phyloP scores from a whole-genome alignment of 2,888 invertebrate genomes.

The Aromia moschata region DNA sequence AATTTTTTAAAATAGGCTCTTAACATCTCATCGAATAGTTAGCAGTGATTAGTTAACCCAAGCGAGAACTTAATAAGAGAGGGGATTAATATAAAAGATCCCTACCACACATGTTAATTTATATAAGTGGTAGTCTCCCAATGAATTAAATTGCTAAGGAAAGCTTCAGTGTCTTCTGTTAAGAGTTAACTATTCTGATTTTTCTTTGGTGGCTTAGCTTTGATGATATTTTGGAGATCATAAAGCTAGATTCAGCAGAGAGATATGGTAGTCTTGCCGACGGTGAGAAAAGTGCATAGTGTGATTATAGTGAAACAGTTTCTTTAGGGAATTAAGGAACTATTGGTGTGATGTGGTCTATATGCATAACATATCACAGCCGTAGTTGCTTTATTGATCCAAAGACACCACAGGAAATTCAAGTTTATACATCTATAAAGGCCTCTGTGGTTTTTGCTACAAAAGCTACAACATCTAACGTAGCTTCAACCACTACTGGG shows the following conservation, averaged over 20 bases:
- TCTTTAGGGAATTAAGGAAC: conserved; percentile 57
- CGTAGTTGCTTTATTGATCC: conserved; percentile 57
- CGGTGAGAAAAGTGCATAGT: conserved; percentile 18
- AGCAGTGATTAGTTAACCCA: too few relatives aligned
- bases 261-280: conserved; percentile 41
- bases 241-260: conserved; percentile 63
- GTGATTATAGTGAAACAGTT: background rate
- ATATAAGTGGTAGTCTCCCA: too few relatives aligned
- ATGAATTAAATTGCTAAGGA: too few relatives aligned
- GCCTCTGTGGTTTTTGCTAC: too few relatives aligned
- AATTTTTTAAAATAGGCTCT: too few relatives aligned
- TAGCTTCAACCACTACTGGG: too few relatives aligned
- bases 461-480: too few relatives aligned
- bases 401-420: background rate
- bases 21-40: too few relatives aligned
- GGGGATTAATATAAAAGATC: too few relatives aligned
- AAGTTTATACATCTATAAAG: too few relatives aligned
- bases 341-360: conserved; percentile 59
- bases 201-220: conserved; percentile 70
- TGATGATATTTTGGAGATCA: conserved; percentile 53
- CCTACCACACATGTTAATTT: too few relatives aligned
- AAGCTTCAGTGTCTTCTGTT: background rate
- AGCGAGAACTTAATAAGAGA: too few relatives aligned
- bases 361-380: conserved; percentile 58
- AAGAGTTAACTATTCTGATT: conserved; percentile 39